Evolutionary conservation across 1,140 invertebrate genomes (phyloP), one percentile per base, ranked within the genome.

Genomic region (Leptinotarsa lineolata): DNA sequence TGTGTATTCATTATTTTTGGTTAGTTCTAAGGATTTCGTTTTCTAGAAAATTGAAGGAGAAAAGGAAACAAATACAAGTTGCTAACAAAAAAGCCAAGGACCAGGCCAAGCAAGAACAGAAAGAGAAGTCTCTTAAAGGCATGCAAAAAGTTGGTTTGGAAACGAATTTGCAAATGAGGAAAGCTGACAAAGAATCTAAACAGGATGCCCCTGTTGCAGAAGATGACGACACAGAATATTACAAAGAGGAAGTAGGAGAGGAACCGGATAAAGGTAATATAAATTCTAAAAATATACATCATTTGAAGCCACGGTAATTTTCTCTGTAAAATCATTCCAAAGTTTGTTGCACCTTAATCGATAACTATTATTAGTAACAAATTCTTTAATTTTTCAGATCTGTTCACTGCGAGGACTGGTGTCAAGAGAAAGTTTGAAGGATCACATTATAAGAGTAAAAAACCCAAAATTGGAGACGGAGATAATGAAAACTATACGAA

Each of bases 211-310:
- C 78, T 61, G 69, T 78, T 11, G 88, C 88, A 21, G 88, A 89
- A 44, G 92, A 93, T 69, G 90, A 95, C 81, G 94, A 95, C 86
- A 90, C 87, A 0, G 90, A 93, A 75, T 96, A 95, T 86, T 97
- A 94, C 83, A 88, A 90, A 74, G 85, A 94, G 77, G 95, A 95
- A 89, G 93, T 97, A 24, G 95, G 95, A 61, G 89, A 92, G 74
- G 92, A 95, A 81, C 95, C 94, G 5, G 94, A 96, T 75, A 87
- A 91, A 88, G 80, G 79, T 81, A 77, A 58, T 24, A 67, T 48
- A 3, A 67, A n/a, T 20, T 59, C 58, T 8, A 16, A 59, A 59
- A 8, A 59, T 59, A 20, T 22, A 44, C n/a, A 39, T 6, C 30
- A 39, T 39, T 39, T 39, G 30, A 39, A 39, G 30, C 8, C 30